Evolutionary conservation across 2,888 invertebrate species (phyloP), one percentile per base, ranked within the genome.

Genomic region (Acrobasis suavella): DNA sequence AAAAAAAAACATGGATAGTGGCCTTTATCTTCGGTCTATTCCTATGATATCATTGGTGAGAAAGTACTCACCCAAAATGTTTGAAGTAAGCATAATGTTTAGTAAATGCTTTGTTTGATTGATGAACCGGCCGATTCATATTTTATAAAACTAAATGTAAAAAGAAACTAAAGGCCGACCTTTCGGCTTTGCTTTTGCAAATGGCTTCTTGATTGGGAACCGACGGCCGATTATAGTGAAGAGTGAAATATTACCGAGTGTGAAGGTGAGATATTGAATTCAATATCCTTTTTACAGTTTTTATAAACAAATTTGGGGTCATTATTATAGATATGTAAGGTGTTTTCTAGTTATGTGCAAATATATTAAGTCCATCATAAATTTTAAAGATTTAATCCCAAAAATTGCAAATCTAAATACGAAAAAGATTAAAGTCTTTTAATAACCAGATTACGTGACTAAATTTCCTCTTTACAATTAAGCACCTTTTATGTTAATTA

Each of bases 161-260:
- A n/a, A n/a, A n/a, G n/a, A n/a, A 42, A 17, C 39, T 56, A 42
- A 42, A 38, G 56, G 46, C 46, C 22, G 22, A 56, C 56, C 56
- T 56, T 22, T 56, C 42, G 56, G 52, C 32, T 42, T 22, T 14
- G 42, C 12, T 42, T 39, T 56, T 56, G 56, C 56, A 56, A 56
- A 56, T 56, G 42, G 42, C 56, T 46, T 56, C 42, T 56, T 56
- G 56, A 56, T 56, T 56, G 56, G 12, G 16, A 16, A 12, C 12
- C 39, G 56, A 56, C 56, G 56, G 42, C 1, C 56, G 12, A 39
- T 42, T 42, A 14, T 42, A 1, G 14, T 12, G n/a, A 6, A 14
- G n/a, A 12, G 12, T 14, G 46, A 46, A 14, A 46, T 46, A 46
- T 46, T 46, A 46, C 46, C n/a, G 46, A 46, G 46, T 46, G 46